A percentile compares a stretch with the other conserved stretches of the same genome.
Evolutionary conservation across 2,113 vertebrate genomes (phyloP).

Genomic region (Phylloscopus trochiloides): DNA sequence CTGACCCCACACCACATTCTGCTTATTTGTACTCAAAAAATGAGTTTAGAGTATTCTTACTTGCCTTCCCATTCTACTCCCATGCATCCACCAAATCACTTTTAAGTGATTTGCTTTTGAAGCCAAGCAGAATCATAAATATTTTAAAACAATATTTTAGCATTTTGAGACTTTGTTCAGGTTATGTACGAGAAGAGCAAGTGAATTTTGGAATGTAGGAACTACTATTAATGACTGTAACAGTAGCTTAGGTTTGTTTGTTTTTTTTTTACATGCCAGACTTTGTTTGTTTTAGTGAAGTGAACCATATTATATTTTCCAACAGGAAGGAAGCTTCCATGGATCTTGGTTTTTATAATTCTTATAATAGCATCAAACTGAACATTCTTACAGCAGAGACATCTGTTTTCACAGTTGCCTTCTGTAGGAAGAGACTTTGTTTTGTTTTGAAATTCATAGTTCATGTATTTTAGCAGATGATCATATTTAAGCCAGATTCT

Average conservation of each 20-base stretch:
- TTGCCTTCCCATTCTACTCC: background rate
- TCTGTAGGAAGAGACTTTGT: constrained; percentile 35
- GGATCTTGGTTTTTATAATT: background rate
- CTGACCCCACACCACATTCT: background rate
- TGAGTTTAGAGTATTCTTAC: background rate
- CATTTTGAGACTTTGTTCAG: background rate
- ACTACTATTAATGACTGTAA: background rate
- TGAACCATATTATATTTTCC: constrained; percentile 33
- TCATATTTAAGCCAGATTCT: constrained; percentile 39
- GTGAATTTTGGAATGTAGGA: background rate
- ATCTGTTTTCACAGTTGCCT: constrained; percentile 42
- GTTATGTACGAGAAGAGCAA: background rate
- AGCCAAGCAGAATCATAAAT: background rate
- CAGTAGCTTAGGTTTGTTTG: background rate
- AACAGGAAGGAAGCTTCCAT: constrained; percentile 18
- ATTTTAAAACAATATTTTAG: background rate
- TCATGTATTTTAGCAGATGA: constrained; percentile 46
- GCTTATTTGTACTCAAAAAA: background rate
- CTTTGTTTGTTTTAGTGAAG: constrained; percentile 44
- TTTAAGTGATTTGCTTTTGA: background rate
- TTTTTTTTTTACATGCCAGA: background rate
- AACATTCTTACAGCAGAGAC: constrained; percentile 30
- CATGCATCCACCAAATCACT: background rate
- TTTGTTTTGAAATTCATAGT: constrained; percentile 35
- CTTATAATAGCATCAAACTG: constrained; percentile 35